Conservation (phyloP, 2,113 vertebrate genomes). For the Lanius ludovicianus region DNA sequence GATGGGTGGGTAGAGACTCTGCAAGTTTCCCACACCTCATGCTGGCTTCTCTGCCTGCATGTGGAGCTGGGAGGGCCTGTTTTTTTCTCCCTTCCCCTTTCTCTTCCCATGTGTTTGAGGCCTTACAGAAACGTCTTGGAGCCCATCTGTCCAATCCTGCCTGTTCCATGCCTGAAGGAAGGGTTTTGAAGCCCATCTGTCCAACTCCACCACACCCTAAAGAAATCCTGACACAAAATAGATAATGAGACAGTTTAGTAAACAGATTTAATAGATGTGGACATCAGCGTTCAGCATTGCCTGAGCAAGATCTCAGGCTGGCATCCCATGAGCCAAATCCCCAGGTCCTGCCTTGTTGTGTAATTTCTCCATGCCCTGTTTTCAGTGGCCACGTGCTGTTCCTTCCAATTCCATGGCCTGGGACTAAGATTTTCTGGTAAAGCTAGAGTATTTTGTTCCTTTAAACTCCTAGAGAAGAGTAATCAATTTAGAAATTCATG, state of each 20-base stretch:
- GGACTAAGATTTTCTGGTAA: neutral
- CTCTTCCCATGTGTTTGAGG: conserved; percentile 47
- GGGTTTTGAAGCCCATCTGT: conserved; percentile 76
- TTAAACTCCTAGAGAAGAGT: neutral
- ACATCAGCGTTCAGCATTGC: conserved; percentile 43
- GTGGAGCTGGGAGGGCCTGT: neutral
- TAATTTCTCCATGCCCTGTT: conserved; percentile 22
- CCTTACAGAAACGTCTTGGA: conserved; percentile 65
- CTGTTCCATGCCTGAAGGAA: conserved; percentile 67
- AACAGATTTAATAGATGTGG: conserved; percentile 77
- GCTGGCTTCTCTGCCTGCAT: neutral
- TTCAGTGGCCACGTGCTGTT: neutral
- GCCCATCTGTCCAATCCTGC: conserved; percentile 73
- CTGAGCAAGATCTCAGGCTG: conserved; percentile 24
- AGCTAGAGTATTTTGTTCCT: neutral
- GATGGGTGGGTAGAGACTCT: neutral
- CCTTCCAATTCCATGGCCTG: neutral
- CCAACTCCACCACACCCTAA: conserved; percentile 71
- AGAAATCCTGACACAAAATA: conserved; percentile 74
- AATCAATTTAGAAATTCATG: neutral
- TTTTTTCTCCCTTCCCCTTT: neutral
- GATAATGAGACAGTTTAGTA: conserved; percentile 76
- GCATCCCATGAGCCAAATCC: conserved; percentile 35
- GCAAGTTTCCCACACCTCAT: neutral
- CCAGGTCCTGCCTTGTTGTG: conserved; percentile 1